A percentile compares a stretch with the other conserved stretches of the same genome.
phyloP scores from a whole-genome alignment of 2,888 invertebrate species.

The Melanchra persicariae region DNA sequence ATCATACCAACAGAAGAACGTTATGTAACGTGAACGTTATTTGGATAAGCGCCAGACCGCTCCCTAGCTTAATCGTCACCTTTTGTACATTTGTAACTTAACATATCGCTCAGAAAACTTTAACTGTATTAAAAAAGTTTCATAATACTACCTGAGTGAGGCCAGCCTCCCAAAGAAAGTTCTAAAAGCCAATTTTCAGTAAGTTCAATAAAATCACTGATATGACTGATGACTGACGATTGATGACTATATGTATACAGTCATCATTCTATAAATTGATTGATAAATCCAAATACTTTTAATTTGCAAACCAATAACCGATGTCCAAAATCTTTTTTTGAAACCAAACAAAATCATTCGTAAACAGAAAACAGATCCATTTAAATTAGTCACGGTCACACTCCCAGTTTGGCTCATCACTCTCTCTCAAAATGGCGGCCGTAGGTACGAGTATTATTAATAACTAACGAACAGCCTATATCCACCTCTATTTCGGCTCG shows the following conservation, averaged over 20 bases:
- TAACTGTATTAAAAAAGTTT: neutral
- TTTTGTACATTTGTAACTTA: slow-evolving; percentile 9
- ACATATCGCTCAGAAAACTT: neutral
- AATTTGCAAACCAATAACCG: no score
- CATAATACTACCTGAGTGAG: neutral
- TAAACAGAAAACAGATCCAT: slow-evolving; percentile 7
- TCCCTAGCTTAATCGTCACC: slow-evolving; percentile 26
- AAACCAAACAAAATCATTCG: slow-evolving; percentile 1
- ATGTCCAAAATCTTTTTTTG: no score
- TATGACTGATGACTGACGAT: no score
- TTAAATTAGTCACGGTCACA: slow-evolving; percentile 20
- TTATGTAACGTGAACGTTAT: slow-evolving; percentile 4
- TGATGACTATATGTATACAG: no score
- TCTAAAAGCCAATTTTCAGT: no score
- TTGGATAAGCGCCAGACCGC: slow-evolving; percentile 34
- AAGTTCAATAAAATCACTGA: no score
- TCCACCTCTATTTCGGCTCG: slow-evolving; percentile 36
- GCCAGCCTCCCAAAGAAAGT: neutral
- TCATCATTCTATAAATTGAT: neutral
- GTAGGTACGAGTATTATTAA: slow-evolving; percentile 40
- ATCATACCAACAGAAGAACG: neutral
- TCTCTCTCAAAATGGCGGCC: slow-evolving; percentile 35
- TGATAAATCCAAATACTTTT: no score
- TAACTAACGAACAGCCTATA: slow-evolving; percentile 26
- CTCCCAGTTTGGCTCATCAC: slow-evolving; percentile 17